phyloP scores from a whole-genome alignment of 1,140 invertebrate genomes.

The Dendroctonus valens region DNA sequence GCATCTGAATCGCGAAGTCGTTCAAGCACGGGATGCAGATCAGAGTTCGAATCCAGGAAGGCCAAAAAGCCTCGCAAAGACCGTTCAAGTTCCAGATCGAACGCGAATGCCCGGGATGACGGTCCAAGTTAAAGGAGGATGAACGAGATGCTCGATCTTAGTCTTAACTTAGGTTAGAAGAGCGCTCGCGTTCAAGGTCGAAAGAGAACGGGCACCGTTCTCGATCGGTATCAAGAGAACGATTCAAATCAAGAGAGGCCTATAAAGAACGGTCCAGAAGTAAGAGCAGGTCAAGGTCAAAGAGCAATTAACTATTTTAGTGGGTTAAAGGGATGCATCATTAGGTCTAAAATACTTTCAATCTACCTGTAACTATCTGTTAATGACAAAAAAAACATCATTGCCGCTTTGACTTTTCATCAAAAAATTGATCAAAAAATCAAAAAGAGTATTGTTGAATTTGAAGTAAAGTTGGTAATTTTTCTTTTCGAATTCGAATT shows the following conservation, averaged over 20 bases:
- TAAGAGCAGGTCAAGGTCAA: too few species aligned
- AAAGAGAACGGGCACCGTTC: conserved; percentile 60
- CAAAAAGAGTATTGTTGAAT: too few species aligned
- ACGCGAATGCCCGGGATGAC: conserved; percentile 15
- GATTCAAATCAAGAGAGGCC: conserved; percentile 60
- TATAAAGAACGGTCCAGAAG: conserved; percentile 57
- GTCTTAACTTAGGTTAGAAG: conserved; percentile 61
- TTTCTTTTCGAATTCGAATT: too few species aligned
- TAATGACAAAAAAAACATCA: too few species aligned
- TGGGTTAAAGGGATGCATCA: too few species aligned
- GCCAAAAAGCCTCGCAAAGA: conserved; percentile 22
- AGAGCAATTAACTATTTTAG: too few species aligned
- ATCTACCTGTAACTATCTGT: too few species aligned
- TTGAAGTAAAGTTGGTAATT: too few species aligned
- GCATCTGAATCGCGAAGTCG: conserved; percentile 40
- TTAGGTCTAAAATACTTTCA: too few species aligned
- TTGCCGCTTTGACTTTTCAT: too few species aligned
- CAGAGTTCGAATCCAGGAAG: conserved; percentile 37
- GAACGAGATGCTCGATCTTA: conserved; percentile 36
- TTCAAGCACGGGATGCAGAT: conserved; percentile 54
- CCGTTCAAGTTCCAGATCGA: conserved; percentile 21
- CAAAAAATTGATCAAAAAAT: too few species aligned
- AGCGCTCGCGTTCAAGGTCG: conserved; percentile 51
- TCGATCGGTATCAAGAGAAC: conserved; percentile 57
- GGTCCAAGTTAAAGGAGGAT: conserved; percentile 22